Evolutionary conservation across 1,140 invertebrate genomes (phyloP).

Genomic region (Papilio polyxenes): DNA sequence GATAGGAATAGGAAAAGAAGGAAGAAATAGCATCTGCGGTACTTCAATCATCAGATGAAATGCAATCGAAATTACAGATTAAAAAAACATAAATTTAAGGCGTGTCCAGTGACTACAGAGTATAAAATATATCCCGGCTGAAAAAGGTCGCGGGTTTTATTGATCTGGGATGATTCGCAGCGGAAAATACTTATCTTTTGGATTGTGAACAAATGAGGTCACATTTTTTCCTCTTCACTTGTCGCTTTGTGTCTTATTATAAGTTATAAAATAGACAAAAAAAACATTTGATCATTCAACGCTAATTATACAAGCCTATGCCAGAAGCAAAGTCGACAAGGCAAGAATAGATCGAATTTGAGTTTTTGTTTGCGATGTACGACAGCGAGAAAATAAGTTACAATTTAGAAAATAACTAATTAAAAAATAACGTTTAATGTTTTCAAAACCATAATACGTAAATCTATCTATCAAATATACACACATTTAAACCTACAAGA

Average conservation of each 20-base stretch:
- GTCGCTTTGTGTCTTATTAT: not conserved
- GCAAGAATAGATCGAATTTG: not conserved
- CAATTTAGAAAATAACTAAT: not conserved
- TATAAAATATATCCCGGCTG: not conserved
- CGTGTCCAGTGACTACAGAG: not conserved
- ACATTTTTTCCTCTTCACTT: constrained; percentile 6
- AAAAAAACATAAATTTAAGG: not conserved
- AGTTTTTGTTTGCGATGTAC: not conserved
- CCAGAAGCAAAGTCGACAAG: not conserved
- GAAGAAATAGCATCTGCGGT: too few relatives aligned
- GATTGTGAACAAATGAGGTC: not conserved
- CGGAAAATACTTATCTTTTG: not conserved
- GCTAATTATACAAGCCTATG: not conserved
- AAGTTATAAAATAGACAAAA: too few relatives aligned
- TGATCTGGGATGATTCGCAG: constrained; percentile 11
- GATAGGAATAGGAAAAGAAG: not conserved
- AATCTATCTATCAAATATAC: too few relatives aligned
- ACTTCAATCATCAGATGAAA: too few relatives aligned
- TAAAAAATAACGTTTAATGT: not conserved
- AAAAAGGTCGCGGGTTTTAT: constrained; percentile 15
- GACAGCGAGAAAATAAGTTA: not conserved
- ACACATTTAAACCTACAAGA: too few relatives aligned
- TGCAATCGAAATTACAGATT: too few relatives aligned
- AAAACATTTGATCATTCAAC: not conserved
- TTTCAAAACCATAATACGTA: not conserved